Base-by-base conservation (phyloP, 2,888 invertebrate species). In the Cantharis rustica region DNA sequence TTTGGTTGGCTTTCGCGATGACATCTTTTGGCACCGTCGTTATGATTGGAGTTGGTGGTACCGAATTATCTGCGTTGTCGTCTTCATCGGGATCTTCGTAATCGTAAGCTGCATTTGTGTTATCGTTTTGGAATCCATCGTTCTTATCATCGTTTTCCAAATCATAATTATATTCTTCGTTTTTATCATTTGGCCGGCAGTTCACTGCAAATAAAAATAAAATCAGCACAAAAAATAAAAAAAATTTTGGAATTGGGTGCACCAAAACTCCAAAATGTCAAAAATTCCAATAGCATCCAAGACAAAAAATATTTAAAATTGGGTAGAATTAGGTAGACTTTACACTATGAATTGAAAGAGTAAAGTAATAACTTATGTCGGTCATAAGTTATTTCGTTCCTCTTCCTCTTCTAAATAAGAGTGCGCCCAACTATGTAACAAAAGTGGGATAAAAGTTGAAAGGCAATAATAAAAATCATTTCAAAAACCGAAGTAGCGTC, bases 1-100 rank as follows among this genome's bases (percentile, higher is more conserved):
- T 84, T 16, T 84, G 84, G 5, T 87, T 86, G 23, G 83, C 81
- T 47, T 82, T 82, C 7, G 83, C 84, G 16, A 83, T 80, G 76
- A 87, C 85, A 31, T 82, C 81, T 79, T 83, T 79, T 1, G 84
- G 77, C 20, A 83, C 70, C 15, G 79, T 76, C 9, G 71, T 64
- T 27, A 83, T 75, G 10, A 71, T 27, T 11, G 75, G 73, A n/a
- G 13, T 31, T 31, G 13, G 31, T 31, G 13, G 31, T 31, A 13
- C 31, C 5, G 13, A 4, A 5, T 31, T 31, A 73, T 76, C 17
- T 16, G 78, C 17, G 13, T 77, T 72, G 11, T 82, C 82, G 4
- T 73, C 80, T 10, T 82, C 84, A 16, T 85, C 85, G 13, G 83
- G 81, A 5, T 77, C 81, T 9, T 80, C 81, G n/a, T 82, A 79